These are phyloP conservation scores for Potamarius usumacintae DNA, from an alignment of 2,113 vertebrate genomes.

Conservation along the genomic window DNA sequence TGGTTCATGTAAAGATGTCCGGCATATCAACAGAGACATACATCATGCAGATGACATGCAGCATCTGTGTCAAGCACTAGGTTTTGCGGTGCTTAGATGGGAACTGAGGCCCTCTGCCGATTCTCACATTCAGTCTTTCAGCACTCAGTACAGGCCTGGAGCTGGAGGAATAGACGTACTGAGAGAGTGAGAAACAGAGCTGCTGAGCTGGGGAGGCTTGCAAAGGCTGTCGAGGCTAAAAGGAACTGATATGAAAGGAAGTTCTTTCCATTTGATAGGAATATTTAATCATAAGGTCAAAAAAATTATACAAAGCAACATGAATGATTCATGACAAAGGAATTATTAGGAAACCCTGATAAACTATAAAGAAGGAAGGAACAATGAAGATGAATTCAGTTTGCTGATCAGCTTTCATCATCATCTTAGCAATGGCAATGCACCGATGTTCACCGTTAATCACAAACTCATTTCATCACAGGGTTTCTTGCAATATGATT, in stretches of 20 bases:
- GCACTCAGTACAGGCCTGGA: constrained; percentile 67
- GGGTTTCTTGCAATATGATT: constrained; percentile 51
- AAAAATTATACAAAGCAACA: background rate
- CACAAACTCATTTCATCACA: constrained; percentile 61
- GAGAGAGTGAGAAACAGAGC: constrained; percentile 63
- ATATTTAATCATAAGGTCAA: background rate
- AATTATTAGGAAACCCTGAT: background rate
- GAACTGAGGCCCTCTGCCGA: constrained; percentile 58
- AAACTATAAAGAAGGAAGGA: background rate
- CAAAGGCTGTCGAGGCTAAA: constrained; percentile 39
- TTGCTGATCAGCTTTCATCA: constrained; percentile 20
- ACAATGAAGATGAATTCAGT: constrained; percentile 11
- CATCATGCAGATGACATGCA: constrained; percentile 74
- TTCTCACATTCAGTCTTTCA: constrained; percentile 72
- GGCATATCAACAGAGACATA: constrained; percentile 74
- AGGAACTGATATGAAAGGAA: background rate
- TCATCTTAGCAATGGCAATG: constrained; percentile 19
- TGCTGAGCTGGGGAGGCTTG: constrained; percentile 35
- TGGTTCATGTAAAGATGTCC: constrained; percentile 83
- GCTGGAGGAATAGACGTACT: constrained; percentile 56
- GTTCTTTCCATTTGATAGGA: background rate
- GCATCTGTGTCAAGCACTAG: constrained; percentile 64
- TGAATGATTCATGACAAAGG: background rate
- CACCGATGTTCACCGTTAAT: constrained; percentile 55
- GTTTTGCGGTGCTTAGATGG: constrained; percentile 60